Conservation (phyloP, 2,888 invertebrate genomes). For the Ligdia adustata region DNA sequence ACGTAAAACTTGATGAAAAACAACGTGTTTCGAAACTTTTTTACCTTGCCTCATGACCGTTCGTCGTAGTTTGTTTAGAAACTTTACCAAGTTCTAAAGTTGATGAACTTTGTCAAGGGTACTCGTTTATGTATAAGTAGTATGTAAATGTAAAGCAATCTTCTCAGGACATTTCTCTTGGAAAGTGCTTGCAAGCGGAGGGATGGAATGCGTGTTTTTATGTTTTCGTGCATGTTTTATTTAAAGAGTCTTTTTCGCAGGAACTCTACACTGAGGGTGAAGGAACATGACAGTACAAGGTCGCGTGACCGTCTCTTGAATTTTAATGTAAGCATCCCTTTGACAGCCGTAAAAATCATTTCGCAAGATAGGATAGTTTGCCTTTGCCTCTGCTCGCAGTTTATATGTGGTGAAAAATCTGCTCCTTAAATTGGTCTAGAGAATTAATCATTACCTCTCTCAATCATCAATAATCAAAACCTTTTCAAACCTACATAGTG, state of each 20-base stretch:
- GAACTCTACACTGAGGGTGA: constrained; percentile 49
- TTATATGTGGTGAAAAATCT: constrained; percentile 11
- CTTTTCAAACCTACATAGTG: no score
- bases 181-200: constrained; percentile 30
- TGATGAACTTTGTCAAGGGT: constrained; percentile 22
- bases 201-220: constrained; percentile 36
- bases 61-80: constrained; percentile 29
- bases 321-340: constrained; percentile 75
- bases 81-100: constrained; percentile 30
- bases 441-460: no score
- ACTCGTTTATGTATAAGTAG: constrained; percentile 10
- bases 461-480: no score
- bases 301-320: constrained; percentile 71
- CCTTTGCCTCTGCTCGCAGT: constrained; percentile 32
- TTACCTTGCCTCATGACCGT: constrained; percentile 34
- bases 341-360: constrained; percentile 77
- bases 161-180: constrained; percentile 29
- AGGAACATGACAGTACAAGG: constrained; percentile 64
- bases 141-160: constrained; percentile 34
- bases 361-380: constrained; percentile 57
- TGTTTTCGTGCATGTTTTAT: constrained; percentile 44
- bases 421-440: neutral
- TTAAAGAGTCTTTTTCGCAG: constrained; percentile 44
- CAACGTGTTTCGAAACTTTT: constrained; percentile 26
- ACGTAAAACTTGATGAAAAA: constrained; percentile 30